These are phyloP conservation scores for Spea multiplicata DNA, from an alignment of 2,113 vertebrate genomes.

Conservation along the genomic window DNA sequence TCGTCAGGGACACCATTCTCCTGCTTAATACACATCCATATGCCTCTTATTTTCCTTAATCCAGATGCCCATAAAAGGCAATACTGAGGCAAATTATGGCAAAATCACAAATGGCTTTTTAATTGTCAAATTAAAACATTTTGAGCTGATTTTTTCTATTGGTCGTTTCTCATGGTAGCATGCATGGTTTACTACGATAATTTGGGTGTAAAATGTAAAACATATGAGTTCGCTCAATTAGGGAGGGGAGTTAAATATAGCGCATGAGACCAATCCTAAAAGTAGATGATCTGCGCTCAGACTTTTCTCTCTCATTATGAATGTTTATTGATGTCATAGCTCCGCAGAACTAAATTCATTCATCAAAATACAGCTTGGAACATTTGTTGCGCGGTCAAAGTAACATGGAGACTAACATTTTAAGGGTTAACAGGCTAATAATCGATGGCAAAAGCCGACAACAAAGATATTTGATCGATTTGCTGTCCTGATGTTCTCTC, in stretches of 20 bases:
- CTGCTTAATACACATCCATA: background rate
- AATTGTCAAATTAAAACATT: background rate
- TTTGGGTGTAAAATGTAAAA: background rate
- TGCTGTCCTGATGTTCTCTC: too few relatives aligned
- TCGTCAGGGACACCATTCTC: background rate
- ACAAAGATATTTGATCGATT: too few relatives aligned
- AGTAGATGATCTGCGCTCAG: too few relatives aligned
- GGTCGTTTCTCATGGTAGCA: background rate
- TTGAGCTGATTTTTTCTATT: background rate
- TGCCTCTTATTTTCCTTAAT: background rate
- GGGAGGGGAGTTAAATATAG: background rate
- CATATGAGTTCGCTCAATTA: background rate
- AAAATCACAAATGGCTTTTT: background rate
- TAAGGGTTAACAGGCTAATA: too few relatives aligned
- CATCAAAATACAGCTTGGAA: too few relatives aligned
- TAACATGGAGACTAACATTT: too few relatives aligned
- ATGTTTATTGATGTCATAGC: too few relatives aligned
- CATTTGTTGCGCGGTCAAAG: too few relatives aligned
- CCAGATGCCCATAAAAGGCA: conserved; percentile 1
- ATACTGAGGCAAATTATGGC: background rate
- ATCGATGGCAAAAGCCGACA: too few relatives aligned
- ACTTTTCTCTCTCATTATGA: too few relatives aligned
- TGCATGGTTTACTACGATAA: background rate
- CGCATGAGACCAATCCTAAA: too few relatives aligned
- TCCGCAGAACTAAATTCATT: too few relatives aligned